Evolutionary conservation across 2,797 vertebrate species (phyloP), one percentile per base, ranked within the genome.

Genomic region (Hipposideros larvatus): DNA sequence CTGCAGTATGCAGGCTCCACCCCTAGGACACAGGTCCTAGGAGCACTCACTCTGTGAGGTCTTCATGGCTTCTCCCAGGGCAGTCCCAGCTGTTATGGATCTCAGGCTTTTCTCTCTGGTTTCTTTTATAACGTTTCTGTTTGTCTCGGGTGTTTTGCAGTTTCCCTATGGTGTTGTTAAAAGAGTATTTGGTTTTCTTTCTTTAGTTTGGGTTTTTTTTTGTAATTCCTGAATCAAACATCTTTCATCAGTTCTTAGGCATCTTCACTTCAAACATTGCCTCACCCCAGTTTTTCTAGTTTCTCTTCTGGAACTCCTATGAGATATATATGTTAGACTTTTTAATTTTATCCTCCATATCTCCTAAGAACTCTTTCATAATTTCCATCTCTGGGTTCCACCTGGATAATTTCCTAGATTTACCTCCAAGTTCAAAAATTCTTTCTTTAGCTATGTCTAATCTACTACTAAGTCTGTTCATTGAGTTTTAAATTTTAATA

Each of bases 361-460:
- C 34, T 61, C 43, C 73, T 61, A 48, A 66, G 18, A 31, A 28
- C 31, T 43, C 59, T 71, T 91, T 68, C 84, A 66, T 46, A n/a
- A 28, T 92, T 91, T 95, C 53, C 9, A 41, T 63, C 13, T 71
- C 63, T 94, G 48, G 34, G 43, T 9, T 89, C 89, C 37, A 70
- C 21, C 18, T 31, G 68, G 53, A 79, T 18, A 75, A 83, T 86
- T 48, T 92, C 65, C 70, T 83, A 84, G 53, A 46, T 74, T 91
- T 71, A 89, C 73, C 46, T 90, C 78, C 34, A 88, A 94, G 19
- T 91, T 95, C 51, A 91, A n/a, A 21, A 41, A 75, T 71, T 94
- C 68, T 90, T 80, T 51, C 70, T 96, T 83, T 48, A 90, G 57
- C 55, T 87, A 34, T 28, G 41, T 53, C 61, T 92, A 90, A 78